Evolutionary conservation across 2,113 vertebrate species (phyloP).

Genomic region (Gymnogyps californianus): DNA sequence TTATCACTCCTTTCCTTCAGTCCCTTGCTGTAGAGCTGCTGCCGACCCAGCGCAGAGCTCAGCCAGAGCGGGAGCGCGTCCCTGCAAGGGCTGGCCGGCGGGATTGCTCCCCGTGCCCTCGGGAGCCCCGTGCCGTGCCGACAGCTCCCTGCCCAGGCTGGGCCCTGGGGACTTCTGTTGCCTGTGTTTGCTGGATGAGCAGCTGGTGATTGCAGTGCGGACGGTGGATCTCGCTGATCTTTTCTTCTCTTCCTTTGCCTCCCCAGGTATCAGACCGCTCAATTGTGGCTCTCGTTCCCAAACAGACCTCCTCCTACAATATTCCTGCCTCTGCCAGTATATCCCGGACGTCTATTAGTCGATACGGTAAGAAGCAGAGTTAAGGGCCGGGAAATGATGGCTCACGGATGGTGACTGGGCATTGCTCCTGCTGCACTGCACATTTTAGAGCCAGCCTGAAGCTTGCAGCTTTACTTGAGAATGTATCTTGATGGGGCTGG

Average conservation of each 20-base stretch:
- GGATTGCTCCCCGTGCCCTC: neutral
- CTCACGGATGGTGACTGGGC: accelerated
- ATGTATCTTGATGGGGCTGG: neutral
- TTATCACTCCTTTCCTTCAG: neutral
- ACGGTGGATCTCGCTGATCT: neutral
- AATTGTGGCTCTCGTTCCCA: constrained; percentile 93
- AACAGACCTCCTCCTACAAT: constrained; percentile 98
- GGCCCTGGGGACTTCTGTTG: neutral
- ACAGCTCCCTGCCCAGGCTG: neutral
- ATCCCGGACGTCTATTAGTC: constrained; percentile 92
- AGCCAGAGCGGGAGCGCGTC: neutral
- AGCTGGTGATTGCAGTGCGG: accelerated
- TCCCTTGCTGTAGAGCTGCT: neutral
- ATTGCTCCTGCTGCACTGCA: too few species aligned
- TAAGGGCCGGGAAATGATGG: neutral
- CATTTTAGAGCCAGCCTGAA: neutral
- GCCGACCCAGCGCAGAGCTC: neutral
- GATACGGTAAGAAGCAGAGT: constrained; percentile 85
- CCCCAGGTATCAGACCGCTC: constrained; percentile 94
- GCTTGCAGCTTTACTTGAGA: neutral
- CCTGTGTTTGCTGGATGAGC: neutral
- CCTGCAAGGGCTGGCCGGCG: neutral
- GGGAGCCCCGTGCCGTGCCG: neutral
- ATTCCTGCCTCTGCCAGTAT: constrained; percentile 95
- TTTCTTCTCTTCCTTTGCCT: neutral